These are phyloP conservation scores for Balaenoptera acutorostrata DNA, from an alignment of 2,113 vertebrate species.

Conservation along the genomic window DNA sequence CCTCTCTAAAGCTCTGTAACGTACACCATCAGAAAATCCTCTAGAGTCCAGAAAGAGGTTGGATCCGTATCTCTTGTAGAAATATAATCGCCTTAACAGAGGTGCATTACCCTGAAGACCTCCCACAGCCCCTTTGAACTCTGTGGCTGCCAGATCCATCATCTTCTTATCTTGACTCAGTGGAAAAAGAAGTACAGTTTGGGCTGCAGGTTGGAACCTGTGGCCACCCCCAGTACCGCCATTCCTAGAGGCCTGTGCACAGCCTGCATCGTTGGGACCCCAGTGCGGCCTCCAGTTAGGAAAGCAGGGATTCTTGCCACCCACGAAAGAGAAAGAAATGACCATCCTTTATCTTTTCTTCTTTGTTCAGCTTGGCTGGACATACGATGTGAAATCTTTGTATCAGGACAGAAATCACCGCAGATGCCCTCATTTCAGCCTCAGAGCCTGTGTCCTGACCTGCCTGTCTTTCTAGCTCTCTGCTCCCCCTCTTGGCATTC, in stretches of 20 bases:
- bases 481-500: fast-evolving
- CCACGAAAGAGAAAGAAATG: neutral
- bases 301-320: neutral
- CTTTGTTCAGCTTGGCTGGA: neutral
- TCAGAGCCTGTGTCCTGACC: neutral
- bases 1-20: neutral
- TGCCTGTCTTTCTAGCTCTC: fast-evolving
- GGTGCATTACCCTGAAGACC: neutral
- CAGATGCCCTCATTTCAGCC: neutral
- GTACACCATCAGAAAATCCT: neutral
- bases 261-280: neutral
- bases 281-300: neutral
- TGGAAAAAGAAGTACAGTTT: neutral
- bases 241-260: neutral
- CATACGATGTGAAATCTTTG: neutral
- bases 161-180: neutral
- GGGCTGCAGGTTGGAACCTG: neutral
- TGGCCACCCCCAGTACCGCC: neutral
- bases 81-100: neutral
- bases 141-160: neutral
- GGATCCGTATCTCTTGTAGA: neutral
- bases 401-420: neutral
- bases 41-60: neutral
- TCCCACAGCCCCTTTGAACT: neutral
- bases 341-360: neutral